Percentiles rank a stretch among this genome's conserved stretches.
Evolutionary conservation across 2,113 vertebrate species (phyloP).

Genomic region (Amazona vittata): DNA sequence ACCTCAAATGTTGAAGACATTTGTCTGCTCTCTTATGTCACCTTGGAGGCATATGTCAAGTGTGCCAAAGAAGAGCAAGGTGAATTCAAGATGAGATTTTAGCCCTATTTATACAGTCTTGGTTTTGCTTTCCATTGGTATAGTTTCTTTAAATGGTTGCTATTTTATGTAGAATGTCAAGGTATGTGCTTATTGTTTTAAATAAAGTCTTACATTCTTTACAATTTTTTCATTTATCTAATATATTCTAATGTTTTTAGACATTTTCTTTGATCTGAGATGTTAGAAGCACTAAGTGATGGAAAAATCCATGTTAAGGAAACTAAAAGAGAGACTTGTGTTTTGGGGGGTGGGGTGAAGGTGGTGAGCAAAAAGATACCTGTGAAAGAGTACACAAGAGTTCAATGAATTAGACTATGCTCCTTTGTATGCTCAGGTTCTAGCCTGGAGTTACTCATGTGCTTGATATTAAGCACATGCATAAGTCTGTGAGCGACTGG

Average conservation of each 20-base stretch:
- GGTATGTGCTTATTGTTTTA: not conserved
- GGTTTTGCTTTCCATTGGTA: not conserved
- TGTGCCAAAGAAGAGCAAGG: not conserved
- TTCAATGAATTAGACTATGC: slow-evolving; percentile 36
- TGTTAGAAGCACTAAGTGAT: not conserved
- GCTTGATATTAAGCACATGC: slow-evolving; percentile 52
- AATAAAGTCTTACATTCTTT: not conserved
- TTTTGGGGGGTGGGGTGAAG: not conserved
- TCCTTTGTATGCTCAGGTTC: slow-evolving; percentile 68
- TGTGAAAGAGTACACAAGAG: slow-evolving; percentile 23
- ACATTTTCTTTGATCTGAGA: not conserved
- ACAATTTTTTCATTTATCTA: not conserved
- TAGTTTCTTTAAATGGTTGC: not conserved
- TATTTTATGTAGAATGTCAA: not conserved
- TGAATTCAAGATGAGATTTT: not conserved
- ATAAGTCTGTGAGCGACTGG: slow-evolving; percentile 27
- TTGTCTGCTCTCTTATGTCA: not conserved
- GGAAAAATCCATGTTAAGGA: not conserved
- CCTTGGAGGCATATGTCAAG: not conserved
- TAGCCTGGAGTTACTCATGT: slow-evolving; percentile 69
- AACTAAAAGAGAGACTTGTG: not conserved
- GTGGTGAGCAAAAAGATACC: slow-evolving; percentile 45
- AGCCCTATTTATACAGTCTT: not conserved
- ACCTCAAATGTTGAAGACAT: not conserved
- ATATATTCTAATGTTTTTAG: not conserved